Conservation (phyloP, 1,140 invertebrate species). For the Musca vetustissima region DNA sequence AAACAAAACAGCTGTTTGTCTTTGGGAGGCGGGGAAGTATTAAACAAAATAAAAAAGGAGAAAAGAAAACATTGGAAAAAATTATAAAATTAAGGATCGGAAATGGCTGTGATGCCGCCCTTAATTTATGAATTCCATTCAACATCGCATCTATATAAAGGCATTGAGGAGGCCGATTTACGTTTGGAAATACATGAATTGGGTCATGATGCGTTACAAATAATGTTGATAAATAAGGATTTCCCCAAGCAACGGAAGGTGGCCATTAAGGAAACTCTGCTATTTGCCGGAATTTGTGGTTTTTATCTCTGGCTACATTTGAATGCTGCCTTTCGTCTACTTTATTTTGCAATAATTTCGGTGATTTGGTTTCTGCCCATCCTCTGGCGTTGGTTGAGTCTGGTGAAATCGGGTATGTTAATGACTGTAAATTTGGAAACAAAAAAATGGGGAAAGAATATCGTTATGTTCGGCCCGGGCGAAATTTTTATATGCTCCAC, state of each 20-base stretch:
- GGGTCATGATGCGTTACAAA: slow-evolving; percentile 21
- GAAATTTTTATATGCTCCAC: too few relatives aligned
- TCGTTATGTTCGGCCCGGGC: too few relatives aligned
- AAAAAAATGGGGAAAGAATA: too few relatives aligned
- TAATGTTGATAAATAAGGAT: slow-evolving; percentile 17
- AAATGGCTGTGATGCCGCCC: background rate
- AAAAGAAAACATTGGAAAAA: too few relatives aligned
- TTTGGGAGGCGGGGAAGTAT: too few relatives aligned
- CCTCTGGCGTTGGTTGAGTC: background rate
- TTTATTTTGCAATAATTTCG: background rate
- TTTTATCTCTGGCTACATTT: slow-evolving; percentile 1
- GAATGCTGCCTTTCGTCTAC: background rate
- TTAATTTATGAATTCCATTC: slow-evolving; percentile 8
- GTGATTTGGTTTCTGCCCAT: background rate
- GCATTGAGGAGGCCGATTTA: slow-evolving; percentile 9
- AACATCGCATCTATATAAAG: background rate
- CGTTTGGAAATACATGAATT: slow-evolving; percentile 19
- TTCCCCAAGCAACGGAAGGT: background rate
- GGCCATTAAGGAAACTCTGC: background rate
- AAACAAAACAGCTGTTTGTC: too few relatives aligned
- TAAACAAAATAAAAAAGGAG: too few relatives aligned
- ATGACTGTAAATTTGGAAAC: slow-evolving; percentile 12
- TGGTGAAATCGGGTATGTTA: background rate
- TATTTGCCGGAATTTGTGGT: background rate
- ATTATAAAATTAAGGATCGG: too few relatives aligned